A percentile compares a stretch with the other conserved stretches of the same genome.
Evolutionary conservation across 2,797 vertebrate genomes (phyloP).

Genomic region (Silurus lanzhouensis): DNA sequence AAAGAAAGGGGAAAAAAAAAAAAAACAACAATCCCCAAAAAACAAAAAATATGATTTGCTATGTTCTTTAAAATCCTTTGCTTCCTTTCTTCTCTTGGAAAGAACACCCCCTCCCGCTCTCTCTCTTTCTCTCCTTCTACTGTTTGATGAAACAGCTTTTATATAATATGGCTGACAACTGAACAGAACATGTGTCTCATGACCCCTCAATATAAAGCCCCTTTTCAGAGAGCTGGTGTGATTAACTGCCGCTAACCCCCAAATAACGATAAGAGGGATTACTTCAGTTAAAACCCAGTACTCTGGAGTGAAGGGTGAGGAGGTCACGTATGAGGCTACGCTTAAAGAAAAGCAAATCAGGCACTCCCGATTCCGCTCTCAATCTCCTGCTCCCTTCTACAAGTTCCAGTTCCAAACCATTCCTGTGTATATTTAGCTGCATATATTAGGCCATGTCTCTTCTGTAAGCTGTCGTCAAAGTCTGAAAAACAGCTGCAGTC

Average conservation of each 20-base stretch:
- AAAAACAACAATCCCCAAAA: neutral
- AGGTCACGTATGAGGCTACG: constrained; percentile 30
- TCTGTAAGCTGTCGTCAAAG: constrained; percentile 25
- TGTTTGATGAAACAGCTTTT: constrained; percentile 21
- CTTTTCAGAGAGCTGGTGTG: constrained; percentile 49
- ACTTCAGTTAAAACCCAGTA: constrained; percentile 39
- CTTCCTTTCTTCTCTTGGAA: neutral
- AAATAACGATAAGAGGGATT: constrained; percentile 60
- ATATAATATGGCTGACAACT: constrained; percentile 44
- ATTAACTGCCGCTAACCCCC: constrained; percentile 49
- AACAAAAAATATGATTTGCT: neutral
- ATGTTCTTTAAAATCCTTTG: neutral
- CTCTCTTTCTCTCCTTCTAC: neutral
- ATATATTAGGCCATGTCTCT: constrained; percentile 54
- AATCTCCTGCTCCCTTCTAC: constrained; percentile 34
- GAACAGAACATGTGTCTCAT: constrained; percentile 46
- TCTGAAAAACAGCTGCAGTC: constrained; percentile 35
- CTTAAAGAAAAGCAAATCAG: constrained; percentile 19
- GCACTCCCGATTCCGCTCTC: constrained; percentile 26
- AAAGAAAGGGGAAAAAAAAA: neutral
- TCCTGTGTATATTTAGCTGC: constrained; percentile 55
- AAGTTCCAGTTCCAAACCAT: constrained; percentile 50
- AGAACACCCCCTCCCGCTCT: neutral
- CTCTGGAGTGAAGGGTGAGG: constrained; percentile 38
- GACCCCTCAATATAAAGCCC: constrained; percentile 48